Evolutionary conservation across 37 sponge, comb jelly and placozoan species (phyloP).

Genomic region (Beroe forskalii): DNA sequence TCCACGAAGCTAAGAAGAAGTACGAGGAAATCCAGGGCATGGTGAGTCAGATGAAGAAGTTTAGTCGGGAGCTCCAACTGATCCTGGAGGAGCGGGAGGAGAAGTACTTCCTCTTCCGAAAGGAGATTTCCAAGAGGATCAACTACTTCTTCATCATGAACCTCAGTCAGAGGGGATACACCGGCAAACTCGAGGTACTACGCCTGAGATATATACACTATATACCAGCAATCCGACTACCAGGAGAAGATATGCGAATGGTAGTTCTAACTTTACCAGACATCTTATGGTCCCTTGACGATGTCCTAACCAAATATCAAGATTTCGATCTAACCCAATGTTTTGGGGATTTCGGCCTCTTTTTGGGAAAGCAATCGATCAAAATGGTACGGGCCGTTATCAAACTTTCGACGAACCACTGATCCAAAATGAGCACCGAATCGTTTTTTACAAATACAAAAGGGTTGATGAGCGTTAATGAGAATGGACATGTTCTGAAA

Average conservation of each 20-base stretch:
- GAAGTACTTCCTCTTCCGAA: constrained; percentile 68
- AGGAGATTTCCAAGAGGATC: constrained; percentile 70
- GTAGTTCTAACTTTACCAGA: no score
- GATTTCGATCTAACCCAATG: no score
- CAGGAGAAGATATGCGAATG: not conserved
- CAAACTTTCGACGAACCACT: no score
- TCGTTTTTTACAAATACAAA: no score
- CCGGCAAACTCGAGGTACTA: constrained; percentile 70
- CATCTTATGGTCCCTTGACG: no score
- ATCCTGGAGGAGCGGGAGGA: constrained; percentile 67
- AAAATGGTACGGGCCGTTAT: no score
- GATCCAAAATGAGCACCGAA: no score
- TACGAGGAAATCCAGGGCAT: constrained; percentile 65
- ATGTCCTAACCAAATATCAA: no score
- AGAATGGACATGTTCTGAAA: no score
- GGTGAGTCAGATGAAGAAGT: constrained; percentile 67
- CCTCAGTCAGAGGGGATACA: constrained; percentile 79
- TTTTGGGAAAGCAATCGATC: no score
- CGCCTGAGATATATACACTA: not conserved
- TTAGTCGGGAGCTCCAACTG: constrained; percentile 67
- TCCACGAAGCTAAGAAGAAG: constrained; percentile 68
- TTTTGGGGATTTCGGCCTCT: no score
- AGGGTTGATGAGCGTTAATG: no score
- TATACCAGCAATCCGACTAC: not conserved
- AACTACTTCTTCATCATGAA: constrained; percentile 74